Conservation (phyloP, 2,113 vertebrate genomes). For the Laticauda laticaudata region DNA sequence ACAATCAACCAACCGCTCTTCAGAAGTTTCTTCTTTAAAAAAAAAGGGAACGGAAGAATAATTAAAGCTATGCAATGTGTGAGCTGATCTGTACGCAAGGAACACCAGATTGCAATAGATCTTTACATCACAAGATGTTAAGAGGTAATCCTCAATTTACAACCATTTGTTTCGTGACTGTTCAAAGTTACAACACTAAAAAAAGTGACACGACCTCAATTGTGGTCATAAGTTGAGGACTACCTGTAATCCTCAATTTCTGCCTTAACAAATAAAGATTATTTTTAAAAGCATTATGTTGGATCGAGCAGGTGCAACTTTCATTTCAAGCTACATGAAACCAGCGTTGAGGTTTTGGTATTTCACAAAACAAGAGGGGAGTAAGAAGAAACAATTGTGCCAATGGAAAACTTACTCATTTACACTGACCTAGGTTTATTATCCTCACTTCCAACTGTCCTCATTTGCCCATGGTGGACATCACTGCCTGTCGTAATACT, state of each 20-base stretch:
- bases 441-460: neutral
- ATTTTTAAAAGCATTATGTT: neutral
- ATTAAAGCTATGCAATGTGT: slow-evolving; percentile 26
- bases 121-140: neutral
- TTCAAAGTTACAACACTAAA: neutral
- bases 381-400: neutral
- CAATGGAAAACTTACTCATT: neutral
- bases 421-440: neutral
- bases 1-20: slow-evolving; percentile 10
- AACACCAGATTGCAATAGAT: accelerated
- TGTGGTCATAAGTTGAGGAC: neutral
- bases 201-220: neutral
- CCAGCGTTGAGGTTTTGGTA: neutral
- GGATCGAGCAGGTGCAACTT: too few species aligned
- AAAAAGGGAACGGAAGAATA: slow-evolving; percentile 3
- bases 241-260: neutral
- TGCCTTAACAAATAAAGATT: neutral
- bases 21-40: slow-evolving; percentile 3
- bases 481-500: neutral
- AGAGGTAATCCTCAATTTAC: neutral
- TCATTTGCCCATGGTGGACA: neutral
- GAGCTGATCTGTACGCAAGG: neutral
- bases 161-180: neutral
- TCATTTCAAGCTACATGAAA: neutral
- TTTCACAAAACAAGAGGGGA: neutral